Evolutionary conservation across 2,797 vertebrate species (phyloP).

Genomic region (Tenualosa thibaudeaui): DNA sequence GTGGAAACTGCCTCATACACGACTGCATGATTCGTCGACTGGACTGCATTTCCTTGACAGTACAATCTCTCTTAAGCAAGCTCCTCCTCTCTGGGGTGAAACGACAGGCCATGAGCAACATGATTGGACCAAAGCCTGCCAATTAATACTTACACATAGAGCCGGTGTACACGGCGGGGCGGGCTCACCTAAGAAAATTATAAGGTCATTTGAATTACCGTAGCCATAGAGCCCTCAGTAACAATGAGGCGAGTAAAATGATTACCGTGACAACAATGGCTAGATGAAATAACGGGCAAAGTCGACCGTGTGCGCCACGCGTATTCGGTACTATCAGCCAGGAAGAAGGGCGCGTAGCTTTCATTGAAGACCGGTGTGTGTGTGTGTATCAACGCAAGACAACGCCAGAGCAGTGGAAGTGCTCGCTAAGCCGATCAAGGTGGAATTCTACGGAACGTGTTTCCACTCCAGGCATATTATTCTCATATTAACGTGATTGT

Average conservation of each 20-base stretch:
- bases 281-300: slow-evolving; percentile 64
- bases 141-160: slow-evolving; percentile 50
- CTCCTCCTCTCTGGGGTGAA: slow-evolving; percentile 58
- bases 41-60: slow-evolving; percentile 66
- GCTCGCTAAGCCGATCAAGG: slow-evolving; percentile 76
- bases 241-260: slow-evolving; percentile 57
- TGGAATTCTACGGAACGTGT: slow-evolving; percentile 60
- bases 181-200: slow-evolving; percentile 73
- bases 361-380: slow-evolving; percentile 61
- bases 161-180: slow-evolving; percentile 64
- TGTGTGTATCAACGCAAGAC: slow-evolving; percentile 57
- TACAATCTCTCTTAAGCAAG: slow-evolving; percentile 37
- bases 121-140: slow-evolving; percentile 59
- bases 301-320: slow-evolving; percentile 53
- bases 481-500: slow-evolving; percentile 63
- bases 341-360: slow-evolving; percentile 48
- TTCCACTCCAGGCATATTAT: slow-evolving; percentile 59
- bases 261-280: slow-evolving; percentile 45
- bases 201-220: slow-evolving; percentile 83
- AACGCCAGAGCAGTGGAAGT: slow-evolving; percentile 55
- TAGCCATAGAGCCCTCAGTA: slow-evolving; percentile 52
- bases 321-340: slow-evolving; percentile 41
- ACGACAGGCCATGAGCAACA: not conserved
- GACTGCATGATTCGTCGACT: slow-evolving; percentile 25
- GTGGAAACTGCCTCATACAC: slow-evolving; percentile 42